Conservation (phyloP, 2,113 vertebrate species). For the Prionailurus viverrinus region DNA sequence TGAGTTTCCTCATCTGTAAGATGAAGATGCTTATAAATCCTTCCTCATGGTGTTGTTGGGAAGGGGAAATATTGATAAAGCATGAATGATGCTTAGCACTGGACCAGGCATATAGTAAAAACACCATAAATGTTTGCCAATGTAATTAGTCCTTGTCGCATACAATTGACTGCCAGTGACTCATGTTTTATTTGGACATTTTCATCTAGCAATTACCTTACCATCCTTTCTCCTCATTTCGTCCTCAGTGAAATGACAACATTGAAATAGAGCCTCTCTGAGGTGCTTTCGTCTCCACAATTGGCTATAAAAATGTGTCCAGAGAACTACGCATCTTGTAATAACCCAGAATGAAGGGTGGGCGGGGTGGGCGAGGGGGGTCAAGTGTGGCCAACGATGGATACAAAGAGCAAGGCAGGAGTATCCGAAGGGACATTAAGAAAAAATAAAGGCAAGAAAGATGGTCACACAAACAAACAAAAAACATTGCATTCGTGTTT, state of each 20-base stretch:
- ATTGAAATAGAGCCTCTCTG: not conserved
- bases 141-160: slow-evolving; percentile 1
- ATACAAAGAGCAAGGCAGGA: not conserved
- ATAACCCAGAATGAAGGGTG: not conserved
- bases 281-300: not conserved
- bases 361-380: not conserved
- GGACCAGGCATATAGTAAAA: not conserved
- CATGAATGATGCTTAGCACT: not conserved
- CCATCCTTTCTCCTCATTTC: slow-evolving; percentile 9
- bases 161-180: not conserved
- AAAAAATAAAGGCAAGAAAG: not conserved
- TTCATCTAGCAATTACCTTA: slow-evolving; percentile 15
- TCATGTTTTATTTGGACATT: not conserved
- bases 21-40: slow-evolving; percentile 15
- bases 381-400: not conserved
- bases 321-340: not conserved
- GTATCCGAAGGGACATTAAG: not conserved
- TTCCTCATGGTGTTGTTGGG: not conserved
- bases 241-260: not conserved
- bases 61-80: slow-evolving; percentile 23
- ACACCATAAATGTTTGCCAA: not conserved
- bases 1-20: slow-evolving; percentile 19
- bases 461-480: too few species aligned
- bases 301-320: not conserved
- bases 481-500: not conserved